A percentile compares a stretch with the other conserved stretches of the same genome.
Evolutionary conservation across 2,888 invertebrate genomes (phyloP).

Genomic region (Embidobia sp.): DNA sequence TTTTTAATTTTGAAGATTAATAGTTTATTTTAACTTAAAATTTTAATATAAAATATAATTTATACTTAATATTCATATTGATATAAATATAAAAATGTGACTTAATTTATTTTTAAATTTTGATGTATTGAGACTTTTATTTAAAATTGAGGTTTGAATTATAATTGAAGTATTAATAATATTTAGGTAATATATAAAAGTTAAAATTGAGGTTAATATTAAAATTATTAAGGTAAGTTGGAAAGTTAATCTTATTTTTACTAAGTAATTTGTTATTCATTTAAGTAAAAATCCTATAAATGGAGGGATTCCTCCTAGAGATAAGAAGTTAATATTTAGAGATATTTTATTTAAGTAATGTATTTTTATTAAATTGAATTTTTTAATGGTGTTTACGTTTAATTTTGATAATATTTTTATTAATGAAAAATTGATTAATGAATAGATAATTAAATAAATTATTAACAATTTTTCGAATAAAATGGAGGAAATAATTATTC

Average conservation of each 20-base stretch:
- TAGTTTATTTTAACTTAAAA: constrained; percentile 46
- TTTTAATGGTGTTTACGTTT: constrained; percentile 52
- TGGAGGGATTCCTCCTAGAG: constrained; percentile 56
- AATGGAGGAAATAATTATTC: constrained; percentile 81
- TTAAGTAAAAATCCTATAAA: constrained; percentile 74
- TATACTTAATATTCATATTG: constrained; percentile 5
- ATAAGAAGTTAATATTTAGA: constrained; percentile 54
- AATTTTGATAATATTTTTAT: constrained; percentile 8
- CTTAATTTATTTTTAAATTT: not conserved
- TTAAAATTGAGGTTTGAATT: constrained; percentile 34
- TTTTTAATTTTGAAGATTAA: constrained; percentile 58
- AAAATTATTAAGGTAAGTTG: constrained; percentile 55
- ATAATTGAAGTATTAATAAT: constrained; percentile 35
- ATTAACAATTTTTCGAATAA: constrained; percentile 48
- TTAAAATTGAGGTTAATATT: constrained; percentile 51
- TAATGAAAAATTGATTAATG: constrained; percentile 41
- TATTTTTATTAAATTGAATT: constrained; percentile 39
- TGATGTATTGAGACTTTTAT: constrained; percentile 6
- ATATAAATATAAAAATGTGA: constrained; percentile 15
- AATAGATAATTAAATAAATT: constrained; percentile 40
- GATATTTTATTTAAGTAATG: constrained; percentile 61
- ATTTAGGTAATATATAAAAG: constrained; percentile 60
- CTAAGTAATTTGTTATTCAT: constrained; percentile 75
- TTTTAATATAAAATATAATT: constrained; percentile 16
- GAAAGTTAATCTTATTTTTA: constrained; percentile 66